Evolutionary conservation across 2,113 vertebrate species (phyloP).

Genomic region (Stomatorhinus ivindoensis): DNA sequence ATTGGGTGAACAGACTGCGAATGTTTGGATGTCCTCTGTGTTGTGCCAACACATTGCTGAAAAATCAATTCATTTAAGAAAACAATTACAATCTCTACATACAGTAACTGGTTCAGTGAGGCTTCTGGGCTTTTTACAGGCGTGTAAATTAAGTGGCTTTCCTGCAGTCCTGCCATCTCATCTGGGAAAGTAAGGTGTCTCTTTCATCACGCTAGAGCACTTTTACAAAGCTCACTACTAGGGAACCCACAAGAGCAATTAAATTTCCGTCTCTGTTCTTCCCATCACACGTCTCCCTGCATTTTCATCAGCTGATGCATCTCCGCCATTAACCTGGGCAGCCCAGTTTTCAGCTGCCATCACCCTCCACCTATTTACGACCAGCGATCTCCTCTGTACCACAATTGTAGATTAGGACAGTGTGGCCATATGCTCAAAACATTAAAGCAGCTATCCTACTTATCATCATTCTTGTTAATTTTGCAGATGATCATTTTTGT

Average conservation of each 20-base stretch:
- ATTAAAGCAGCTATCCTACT: not conserved
- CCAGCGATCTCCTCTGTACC: constrained; percentile 16
- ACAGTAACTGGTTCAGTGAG: not conserved
- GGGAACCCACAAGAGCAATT: constrained; percentile 25
- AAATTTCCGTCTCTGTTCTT: constrained; percentile 46
- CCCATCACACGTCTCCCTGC: constrained; percentile 51
- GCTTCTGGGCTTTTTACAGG: not conserved
- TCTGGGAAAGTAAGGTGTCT: not conserved
- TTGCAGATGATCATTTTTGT: not conserved
- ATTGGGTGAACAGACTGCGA: not conserved
- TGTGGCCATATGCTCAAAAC: not conserved
- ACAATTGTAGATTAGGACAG: not conserved
- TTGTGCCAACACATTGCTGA: not conserved
- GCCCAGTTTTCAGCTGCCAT: constrained; percentile 27
- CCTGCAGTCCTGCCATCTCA: not conserved
- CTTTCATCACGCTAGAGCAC: not conserved
- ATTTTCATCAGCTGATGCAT: constrained; percentile 50
- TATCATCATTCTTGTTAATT: not conserved
- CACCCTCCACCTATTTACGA: constrained; percentile 19
- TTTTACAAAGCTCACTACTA: not conserved
- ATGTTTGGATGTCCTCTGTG: not conserved
- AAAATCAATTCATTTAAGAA: not conserved
- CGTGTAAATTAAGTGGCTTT: not conserved
- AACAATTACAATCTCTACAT: not conserved
- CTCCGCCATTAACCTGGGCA: constrained; percentile 61